Percentiles rank a stretch among this genome's conserved stretches.
These are phyloP conservation scores for Arvicanthis niloticus DNA, from an alignment of 2,113 vertebrate species.

Conservation along the genomic window DNA sequence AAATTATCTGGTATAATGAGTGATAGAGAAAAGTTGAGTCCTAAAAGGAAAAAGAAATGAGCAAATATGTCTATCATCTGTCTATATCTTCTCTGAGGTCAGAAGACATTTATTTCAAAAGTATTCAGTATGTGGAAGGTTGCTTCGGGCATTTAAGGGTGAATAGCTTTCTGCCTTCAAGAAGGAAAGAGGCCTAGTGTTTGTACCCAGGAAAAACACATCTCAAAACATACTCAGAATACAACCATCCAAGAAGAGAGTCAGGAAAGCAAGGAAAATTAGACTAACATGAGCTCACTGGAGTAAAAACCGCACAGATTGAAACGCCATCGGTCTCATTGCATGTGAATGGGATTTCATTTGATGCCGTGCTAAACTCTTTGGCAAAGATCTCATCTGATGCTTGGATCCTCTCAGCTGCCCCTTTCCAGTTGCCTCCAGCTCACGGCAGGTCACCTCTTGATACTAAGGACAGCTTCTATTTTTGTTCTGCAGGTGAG, in stretches of 20 bases:
- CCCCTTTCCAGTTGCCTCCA: background rate
- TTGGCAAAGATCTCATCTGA: slow-evolving; percentile 22
- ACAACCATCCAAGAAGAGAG: slow-evolving; percentile 55
- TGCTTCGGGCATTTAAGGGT: background rate
- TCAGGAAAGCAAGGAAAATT: slow-evolving; percentile 11
- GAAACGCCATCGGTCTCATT: slow-evolving; percentile 21
- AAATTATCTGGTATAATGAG: background rate
- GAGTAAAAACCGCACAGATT: slow-evolving; percentile 2
- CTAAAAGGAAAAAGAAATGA: background rate
- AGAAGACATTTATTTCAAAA: slow-evolving; percentile 27
- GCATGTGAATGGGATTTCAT: slow-evolving; percentile 55
- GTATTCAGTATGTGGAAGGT: slow-evolving; percentile 36
- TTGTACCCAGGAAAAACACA: slow-evolving; percentile 13
- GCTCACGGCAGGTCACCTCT: background rate
- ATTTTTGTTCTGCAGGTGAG: slow-evolving; percentile 63
- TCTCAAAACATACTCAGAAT: slow-evolving; percentile 64
- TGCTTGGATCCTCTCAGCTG: background rate
- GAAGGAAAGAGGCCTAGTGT: slow-evolving; percentile 36
- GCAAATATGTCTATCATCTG: background rate
- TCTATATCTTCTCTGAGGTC: background rate
- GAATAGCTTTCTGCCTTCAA: slow-evolving; percentile 46
- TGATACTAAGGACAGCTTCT: background rate
- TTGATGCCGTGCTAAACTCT: slow-evolving; percentile 35
- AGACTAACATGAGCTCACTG: slow-evolving; percentile 14
- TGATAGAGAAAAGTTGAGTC: background rate